Percentiles rank a stretch among this genome's conserved stretches.
These are phyloP conservation scores for Malthinus flaveolus DNA, from an alignment of 2,888 invertebrate species.

Conservation along the genomic window DNA sequence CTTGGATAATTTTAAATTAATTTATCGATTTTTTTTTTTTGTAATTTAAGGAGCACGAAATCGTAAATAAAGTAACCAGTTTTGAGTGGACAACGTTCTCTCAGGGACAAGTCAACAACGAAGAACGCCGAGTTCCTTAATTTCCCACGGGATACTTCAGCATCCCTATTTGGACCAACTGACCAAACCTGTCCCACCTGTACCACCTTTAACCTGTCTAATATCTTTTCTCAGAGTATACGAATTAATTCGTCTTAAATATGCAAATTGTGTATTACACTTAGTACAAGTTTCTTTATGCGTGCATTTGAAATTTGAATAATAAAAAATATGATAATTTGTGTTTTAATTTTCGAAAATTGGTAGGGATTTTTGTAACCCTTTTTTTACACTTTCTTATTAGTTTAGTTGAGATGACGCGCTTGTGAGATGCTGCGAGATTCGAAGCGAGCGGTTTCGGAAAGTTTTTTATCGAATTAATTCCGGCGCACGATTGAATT, in stretches of 20 bases:
- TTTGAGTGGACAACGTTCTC: slow-evolving; percentile 11
- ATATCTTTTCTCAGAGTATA: slow-evolving; percentile 13
- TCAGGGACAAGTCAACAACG: slow-evolving; percentile 20
- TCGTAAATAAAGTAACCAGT: not conserved
- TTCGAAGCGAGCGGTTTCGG: not conserved
- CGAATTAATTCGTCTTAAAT: slow-evolving; percentile 14
- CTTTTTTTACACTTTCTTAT: too few species aligned
- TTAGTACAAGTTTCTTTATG: not conserved
- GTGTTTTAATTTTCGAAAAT: too few species aligned
- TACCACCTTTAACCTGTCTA: slow-evolving; percentile 38
- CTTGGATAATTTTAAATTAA: too few species aligned
- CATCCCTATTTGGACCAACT: slow-evolving; percentile 44
- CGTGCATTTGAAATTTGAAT: not conserved
- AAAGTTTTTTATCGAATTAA: not conserved
- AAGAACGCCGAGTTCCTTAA: slow-evolving; percentile 36
- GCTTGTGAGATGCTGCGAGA: not conserved
- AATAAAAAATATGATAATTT: too few species aligned
- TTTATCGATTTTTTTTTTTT: not conserved
- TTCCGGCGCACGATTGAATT: too few species aligned
- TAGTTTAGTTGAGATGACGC: too few species aligned
- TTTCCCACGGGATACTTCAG: slow-evolving; percentile 49
- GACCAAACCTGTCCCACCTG: slow-evolving; percentile 44
- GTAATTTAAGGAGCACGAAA: not conserved
- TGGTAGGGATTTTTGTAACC: too few species aligned
- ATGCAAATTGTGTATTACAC: too few species aligned